phyloP scores from a whole-genome alignment of 2,888 invertebrate genomes.

The Chydorus sphaericus region DNA sequence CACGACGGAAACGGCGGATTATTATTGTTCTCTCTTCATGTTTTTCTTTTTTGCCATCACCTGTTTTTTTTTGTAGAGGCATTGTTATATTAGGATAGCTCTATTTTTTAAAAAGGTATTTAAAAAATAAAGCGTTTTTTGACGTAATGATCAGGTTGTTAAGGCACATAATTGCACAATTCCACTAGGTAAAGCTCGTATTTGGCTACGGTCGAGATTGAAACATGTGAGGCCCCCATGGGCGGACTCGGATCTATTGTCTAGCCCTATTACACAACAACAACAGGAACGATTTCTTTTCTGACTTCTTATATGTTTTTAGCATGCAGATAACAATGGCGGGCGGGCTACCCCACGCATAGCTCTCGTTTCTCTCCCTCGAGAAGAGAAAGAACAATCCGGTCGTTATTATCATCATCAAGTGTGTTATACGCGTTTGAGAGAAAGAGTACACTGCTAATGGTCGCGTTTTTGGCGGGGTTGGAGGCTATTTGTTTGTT shows the following conservation, averaged over 20 bases:
- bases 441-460: neutral
- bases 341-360: slow-evolving; percentile 1
- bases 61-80: neutral
- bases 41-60: neutral
- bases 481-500: neutral
- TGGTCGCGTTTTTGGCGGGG: neutral
- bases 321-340: slow-evolving; percentile 1
- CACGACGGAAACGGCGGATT: neutral
- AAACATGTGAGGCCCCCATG: slow-evolving; percentile 1
- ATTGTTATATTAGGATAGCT: too few relatives aligned
- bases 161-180: slow-evolving; percentile 4
- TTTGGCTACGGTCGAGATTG: slow-evolving; percentile 6
- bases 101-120: too few relatives aligned
- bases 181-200: neutral
- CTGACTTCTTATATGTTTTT: slow-evolving; percentile 6
- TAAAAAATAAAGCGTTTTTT: neutral
- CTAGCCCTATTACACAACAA: slow-evolving; percentile 2
- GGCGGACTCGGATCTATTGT: slow-evolving; percentile 1
- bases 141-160: slow-evolving; percentile 7
- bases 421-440: too few relatives aligned
- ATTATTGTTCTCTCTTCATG: neutral
- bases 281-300: too few relatives aligned
- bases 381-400: neutral
- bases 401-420: neutral
- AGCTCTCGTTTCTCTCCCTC: neutral